Evolutionary conservation across 37 sponge, comb jelly and placozoan genomes (phyloP), one percentile per base, ranked within the genome.

Genomic region (Aplysina aerophoba): DNA sequence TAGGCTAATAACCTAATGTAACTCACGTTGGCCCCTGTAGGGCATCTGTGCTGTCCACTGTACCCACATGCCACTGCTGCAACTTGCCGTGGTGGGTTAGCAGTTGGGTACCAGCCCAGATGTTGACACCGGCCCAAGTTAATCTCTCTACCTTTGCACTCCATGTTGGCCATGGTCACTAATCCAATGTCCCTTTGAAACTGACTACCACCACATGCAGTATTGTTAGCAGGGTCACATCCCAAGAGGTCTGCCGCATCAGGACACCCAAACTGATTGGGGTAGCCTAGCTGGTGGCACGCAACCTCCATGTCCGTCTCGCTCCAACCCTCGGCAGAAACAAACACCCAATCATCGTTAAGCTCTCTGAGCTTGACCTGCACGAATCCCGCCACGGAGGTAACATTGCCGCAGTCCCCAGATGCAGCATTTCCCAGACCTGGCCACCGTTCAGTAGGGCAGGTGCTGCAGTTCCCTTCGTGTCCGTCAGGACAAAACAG

Each of bases 271-370:
- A 75, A 50, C 24, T n/a, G 24, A 15, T 71, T 35, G 3, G 84
- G 84, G 77, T 72, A 84, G n/a, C 84, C 84, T 14, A 84, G 69
- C 84, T 84, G 84, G 25, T 73, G 73, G 56, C 84, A 84, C 27
- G 41, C 35, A 2, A 84, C 84, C 15, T 17, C 20, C 69, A 37
- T n/a, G 20, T 84, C 69, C 27, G 0, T 16, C 72, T 66, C 84
- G 4, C 81, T 54, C 78, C 78, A 75, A 24, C 78, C 54, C 20
- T 87, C 88, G 0, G 83, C 69, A 17, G 93, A 87, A 8, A 90
- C 93, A 5, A 89, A 79, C 20, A 59, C 90, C 90, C 87, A 89
- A 22, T 87, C 67, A 40, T 84, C 17, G 41, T 65, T 79, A 3
- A 59, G 21, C 67, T 80, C 81, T 17, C 0, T 19, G 8, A 82